These are phyloP conservation scores for Machimus rusticus DNA, from an alignment of 2,888 invertebrate species.

Conservation along the genomic window DNA sequence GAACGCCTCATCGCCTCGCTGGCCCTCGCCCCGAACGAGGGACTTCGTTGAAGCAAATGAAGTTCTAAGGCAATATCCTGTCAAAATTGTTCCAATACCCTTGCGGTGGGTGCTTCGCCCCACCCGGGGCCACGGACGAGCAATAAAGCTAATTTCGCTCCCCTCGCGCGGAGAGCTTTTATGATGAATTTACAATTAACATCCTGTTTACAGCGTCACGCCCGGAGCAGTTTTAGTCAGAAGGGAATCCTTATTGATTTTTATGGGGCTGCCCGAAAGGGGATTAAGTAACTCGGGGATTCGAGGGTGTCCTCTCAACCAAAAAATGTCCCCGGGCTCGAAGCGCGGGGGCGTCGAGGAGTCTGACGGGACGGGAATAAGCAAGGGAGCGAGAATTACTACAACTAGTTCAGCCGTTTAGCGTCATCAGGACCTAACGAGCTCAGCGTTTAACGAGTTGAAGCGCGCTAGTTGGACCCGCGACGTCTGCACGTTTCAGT, in stretches of 20 bases:
- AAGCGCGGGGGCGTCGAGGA: not conserved
- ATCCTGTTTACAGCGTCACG: conserved; percentile 39
- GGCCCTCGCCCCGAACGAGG: not conserved
- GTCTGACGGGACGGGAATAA: not conserved
- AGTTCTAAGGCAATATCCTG: conserved; percentile 30
- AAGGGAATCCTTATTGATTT: conserved; percentile 30
- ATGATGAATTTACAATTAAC: conserved; percentile 39
- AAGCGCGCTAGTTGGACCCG: not conserved
- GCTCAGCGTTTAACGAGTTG: conserved; percentile 1
- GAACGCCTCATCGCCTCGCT: not conserved
- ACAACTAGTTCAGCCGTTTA: not conserved
- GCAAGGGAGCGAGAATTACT: not conserved
- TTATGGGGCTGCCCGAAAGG: conserved; percentile 8
- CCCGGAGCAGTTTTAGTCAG: conserved; percentile 22
- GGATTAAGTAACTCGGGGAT: conserved; percentile 19
- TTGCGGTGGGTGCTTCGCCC: not conserved
- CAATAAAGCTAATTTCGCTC: conserved; percentile 32
- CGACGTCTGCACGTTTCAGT: not conserved
- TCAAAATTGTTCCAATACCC: conserved; percentile 29
- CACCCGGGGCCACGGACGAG: not conserved
- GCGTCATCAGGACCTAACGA: not conserved
- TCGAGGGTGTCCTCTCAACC: conserved; percentile 6
- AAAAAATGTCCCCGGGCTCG: not conserved
- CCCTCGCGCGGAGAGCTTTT: conserved; percentile 6
- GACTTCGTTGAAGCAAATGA: conserved; percentile 14